Evolutionary conservation across 2,113 vertebrate genomes (phyloP), one percentile per base, ranked within the genome.

Genomic region (Sinocyclocheilus grahami): DNA sequence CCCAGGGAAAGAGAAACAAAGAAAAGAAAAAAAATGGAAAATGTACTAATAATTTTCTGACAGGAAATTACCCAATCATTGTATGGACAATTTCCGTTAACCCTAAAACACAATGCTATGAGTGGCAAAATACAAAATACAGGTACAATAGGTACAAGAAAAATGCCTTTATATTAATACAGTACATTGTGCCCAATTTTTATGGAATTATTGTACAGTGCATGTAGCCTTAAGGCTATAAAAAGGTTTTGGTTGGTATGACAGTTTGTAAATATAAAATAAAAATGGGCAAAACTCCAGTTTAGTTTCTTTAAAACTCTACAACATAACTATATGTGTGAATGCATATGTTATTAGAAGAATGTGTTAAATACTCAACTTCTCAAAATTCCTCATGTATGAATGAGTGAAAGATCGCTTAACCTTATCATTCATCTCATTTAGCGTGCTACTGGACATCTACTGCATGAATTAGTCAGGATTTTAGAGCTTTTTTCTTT

Each of bases 291-390:
- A 27, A 65, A 6, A 30, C 27, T 30, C 1, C 12, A 27, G 1
- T 12, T 65, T 27, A 63, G n/a, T 24, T 63, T 27, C 3, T 27
- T 27, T 13, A 27, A 13, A 27, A 65, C 60, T 62, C 11, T 65
- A 5, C 7, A 4, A 22, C 16, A 42, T n/a, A 30, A 16, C 24
- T 51, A 18, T 27, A 77, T 51, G 11, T 80, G 27, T 33, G 78
- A 62, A 42, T 62, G 20, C 6, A 60, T 39, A 33, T n/a, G 20
- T 2, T 46, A 24, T 60, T 4, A 62, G 2, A 3, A 80, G 5
- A 78, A 22, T 33, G 27, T 58, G 77, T 78, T 51, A 78, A 78
- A 78, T 33, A 20, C 18, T 46, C 13, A 75, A 75, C 39, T 48
- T 14, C 42, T 76, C 18, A 77, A 77, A 27, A 51, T 53, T 22